Evolutionary conservation across 2,113 vertebrate species (phyloP).

Genomic region (Psittacula cyanocephala): DNA sequence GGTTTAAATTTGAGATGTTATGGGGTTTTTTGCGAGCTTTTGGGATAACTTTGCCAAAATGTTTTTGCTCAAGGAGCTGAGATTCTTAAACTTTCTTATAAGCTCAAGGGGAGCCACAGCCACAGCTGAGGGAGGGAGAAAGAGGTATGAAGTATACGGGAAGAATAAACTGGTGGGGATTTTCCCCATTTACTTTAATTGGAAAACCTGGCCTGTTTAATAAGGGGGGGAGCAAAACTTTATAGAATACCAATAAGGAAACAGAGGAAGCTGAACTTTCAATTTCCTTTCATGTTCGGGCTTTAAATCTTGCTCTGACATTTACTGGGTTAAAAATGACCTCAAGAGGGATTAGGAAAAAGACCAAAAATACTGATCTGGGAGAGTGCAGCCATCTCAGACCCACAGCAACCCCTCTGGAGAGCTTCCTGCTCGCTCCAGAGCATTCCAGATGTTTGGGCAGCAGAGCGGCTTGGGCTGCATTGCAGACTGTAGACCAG

Average conservation of each 20-base stretch:
- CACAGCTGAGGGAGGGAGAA: not conserved
- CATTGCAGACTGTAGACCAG: not conserved
- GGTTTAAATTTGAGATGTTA: not conserved
- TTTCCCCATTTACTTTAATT: not conserved
- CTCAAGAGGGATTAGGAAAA: not conserved
- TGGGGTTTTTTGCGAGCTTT: not conserved
- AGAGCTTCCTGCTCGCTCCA: not conserved
- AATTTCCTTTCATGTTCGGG: not conserved
- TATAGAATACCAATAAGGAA: not conserved
- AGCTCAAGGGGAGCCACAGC: not conserved
- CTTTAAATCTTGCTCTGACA: not conserved
- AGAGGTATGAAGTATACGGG: not conserved
- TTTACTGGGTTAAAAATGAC: not conserved
- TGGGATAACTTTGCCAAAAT: conserved; percentile 10
- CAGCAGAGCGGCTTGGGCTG: accelerated
- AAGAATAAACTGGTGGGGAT: not conserved
- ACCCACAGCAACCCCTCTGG: not conserved
- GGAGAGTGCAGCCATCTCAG: not conserved
- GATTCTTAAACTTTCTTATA: not conserved
- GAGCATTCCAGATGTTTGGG: not conserved
- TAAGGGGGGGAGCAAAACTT: not conserved
- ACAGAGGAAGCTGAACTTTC: not conserved
- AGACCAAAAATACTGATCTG: not conserved
- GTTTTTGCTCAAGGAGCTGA: not conserved
- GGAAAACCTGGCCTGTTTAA: not conserved